Evolutionary conservation across 2,888 invertebrate genomes (phyloP).

Genomic region (Microctonus hyperodae): DNA sequence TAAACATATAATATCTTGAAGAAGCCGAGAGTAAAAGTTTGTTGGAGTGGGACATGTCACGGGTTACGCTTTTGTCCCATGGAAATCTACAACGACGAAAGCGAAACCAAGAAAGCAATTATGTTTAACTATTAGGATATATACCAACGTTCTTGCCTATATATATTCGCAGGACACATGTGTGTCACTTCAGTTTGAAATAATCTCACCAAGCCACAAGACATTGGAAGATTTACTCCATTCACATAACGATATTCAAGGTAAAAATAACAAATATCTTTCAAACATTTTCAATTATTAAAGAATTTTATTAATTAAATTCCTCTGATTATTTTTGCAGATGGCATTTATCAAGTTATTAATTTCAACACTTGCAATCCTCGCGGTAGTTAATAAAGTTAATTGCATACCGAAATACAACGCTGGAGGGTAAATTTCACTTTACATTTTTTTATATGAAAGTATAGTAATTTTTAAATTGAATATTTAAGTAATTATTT

Average conservation of each 20-base stretch:
- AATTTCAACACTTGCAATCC: constrained; percentile 30
- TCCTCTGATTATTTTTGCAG: constrained; percentile 27
- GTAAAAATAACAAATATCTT: not conserved
- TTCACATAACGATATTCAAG: not conserved
- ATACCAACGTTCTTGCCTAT: constrained; percentile 49
- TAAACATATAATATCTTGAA: constrained; percentile 12
- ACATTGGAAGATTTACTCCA: not conserved
- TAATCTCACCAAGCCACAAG: not conserved
- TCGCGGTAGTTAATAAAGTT: constrained; percentile 39
- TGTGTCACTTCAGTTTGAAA: constrained; percentile 15
- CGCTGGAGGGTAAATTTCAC: constrained; percentile 50
- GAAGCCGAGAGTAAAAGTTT: constrained; percentile 41
- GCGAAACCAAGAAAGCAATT: constrained; percentile 61
- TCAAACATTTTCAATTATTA: not conserved
- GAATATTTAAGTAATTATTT: not conserved
- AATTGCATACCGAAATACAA: constrained; percentile 55
- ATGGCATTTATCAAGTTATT: constrained; percentile 37
- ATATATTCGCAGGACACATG: constrained; percentile 46
- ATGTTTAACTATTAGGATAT: constrained; percentile 49
- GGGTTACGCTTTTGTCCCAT: constrained; percentile 45
- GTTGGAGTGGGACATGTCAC: constrained; percentile 39
- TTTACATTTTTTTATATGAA: not conserved
- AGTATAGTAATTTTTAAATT: not conserved
- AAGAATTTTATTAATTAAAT: not conserved
- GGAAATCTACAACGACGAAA: constrained; percentile 59